Evolutionary conservation across 2,797 vertebrate species (phyloP).

Genomic region (Atherinosoma microstoma): DNA sequence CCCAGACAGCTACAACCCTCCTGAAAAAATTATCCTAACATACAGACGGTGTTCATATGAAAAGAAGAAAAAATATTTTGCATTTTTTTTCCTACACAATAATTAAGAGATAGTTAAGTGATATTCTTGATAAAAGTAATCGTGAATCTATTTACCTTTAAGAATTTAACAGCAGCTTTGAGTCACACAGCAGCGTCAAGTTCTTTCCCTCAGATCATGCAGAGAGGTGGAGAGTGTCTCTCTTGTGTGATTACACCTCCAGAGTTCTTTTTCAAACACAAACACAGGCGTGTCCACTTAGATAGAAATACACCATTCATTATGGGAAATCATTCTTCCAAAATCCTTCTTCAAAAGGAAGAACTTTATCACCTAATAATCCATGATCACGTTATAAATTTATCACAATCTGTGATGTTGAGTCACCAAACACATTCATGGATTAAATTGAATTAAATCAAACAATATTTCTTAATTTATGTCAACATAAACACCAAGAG

Average conservation of each 20-base stretch:
- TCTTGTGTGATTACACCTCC: conserved; percentile 43
- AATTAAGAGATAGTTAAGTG: conserved; percentile 8
- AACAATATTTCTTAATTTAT: background rate
- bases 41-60: background rate
- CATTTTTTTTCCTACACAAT: background rate
- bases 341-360: background rate
- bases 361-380: background rate
- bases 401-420: background rate
- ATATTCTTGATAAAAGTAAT: conserved; percentile 7
- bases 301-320: conserved; percentile 7
- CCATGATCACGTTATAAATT: background rate
- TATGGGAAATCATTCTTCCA: background rate
- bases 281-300: conserved; percentile 63
- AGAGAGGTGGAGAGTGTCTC: conserved; percentile 39
- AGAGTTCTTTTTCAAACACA: conserved; percentile 49
- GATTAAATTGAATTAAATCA: conserved; percentile 2
- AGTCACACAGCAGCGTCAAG: conserved; percentile 33
- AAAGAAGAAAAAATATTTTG: background rate
- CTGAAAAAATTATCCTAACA: background rate
- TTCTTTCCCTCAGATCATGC: conserved; percentile 48
- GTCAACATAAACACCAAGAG: conserved; percentile 6
- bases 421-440: background rate
- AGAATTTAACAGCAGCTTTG: conserved; percentile 33
- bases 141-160: conserved; percentile 65
- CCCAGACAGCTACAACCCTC: background rate